These are phyloP conservation scores for Meloidogyne hapla DNA, from an alignment of 1,140 invertebrate genomes.

Conservation along the genomic window DNA sequence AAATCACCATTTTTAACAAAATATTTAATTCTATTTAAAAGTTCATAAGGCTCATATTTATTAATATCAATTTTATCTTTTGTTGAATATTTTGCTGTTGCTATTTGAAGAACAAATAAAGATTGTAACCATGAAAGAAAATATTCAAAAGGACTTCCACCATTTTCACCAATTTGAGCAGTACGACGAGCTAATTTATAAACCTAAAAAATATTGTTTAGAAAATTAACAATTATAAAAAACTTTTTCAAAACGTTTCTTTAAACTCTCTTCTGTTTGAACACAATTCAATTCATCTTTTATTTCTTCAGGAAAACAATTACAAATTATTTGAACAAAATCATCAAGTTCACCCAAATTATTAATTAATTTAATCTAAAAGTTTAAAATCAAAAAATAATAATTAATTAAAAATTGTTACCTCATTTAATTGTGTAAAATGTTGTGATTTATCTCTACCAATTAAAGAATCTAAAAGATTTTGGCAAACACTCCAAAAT, in stretches of 20 bases:
- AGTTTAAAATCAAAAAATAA: conserved; percentile 8
- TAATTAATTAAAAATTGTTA: conserved; percentile 65
- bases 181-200: conserved; percentile 70
- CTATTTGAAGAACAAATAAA: conserved; percentile 65
- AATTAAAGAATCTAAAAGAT: conserved; percentile 77
- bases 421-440: conserved; percentile 69
- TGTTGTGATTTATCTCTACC: conserved; percentile 67
- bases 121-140: conserved; percentile 82
- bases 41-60: conserved; percentile 76
- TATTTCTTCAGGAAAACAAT: conserved; percentile 2
- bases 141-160: conserved; percentile 76
- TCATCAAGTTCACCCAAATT: background rate
- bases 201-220: too few species aligned
- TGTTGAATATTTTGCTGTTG: conserved; percentile 59
- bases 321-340: conserved; percentile 23
- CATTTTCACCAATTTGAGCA: conserved; percentile 77
- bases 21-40: conserved; percentile 79
- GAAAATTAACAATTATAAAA: too few species aligned
- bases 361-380: background rate
- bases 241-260: conserved; percentile 4
- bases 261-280: conserved; percentile 12
- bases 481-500: conserved; percentile 86
- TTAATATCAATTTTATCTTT: conserved; percentile 66
- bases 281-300: background rate
- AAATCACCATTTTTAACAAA: conserved; percentile 79